Conservation (phyloP, 1,140 invertebrate genomes). For the Heliconius congener region DNA sequence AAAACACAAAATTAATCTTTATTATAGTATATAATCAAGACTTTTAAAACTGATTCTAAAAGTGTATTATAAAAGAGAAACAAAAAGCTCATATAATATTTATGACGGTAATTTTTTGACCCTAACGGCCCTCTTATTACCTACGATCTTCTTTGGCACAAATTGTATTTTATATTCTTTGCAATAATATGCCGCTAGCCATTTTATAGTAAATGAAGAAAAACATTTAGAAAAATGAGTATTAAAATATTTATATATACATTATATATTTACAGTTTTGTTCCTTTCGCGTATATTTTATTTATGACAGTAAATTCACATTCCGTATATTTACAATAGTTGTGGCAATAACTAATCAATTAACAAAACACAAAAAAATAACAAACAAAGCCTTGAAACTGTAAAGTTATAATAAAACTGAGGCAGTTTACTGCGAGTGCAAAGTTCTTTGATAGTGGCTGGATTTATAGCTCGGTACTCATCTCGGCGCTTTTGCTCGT, state of each 20-base stretch:
- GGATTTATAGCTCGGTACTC: slow-evolving; percentile 72
- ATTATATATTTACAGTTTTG: slow-evolving; percentile 10
- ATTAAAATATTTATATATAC: slow-evolving; percentile 11
- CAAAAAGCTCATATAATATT: slow-evolving; percentile 35
- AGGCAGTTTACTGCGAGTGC: slow-evolving; percentile 25
- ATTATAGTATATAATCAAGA: not conserved
- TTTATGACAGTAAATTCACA: not conserved
- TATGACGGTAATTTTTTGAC: slow-evolving; percentile 34
- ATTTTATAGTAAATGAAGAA: slow-evolving; percentile 12
- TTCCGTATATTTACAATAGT: not conserved
- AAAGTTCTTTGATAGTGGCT: slow-evolving; percentile 23
- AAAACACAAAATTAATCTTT: not conserved
- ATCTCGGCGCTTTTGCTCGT: slow-evolving; percentile 63
- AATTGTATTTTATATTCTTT: slow-evolving; percentile 24
- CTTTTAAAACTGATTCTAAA: slow-evolving; percentile 17
- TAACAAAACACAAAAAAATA: slow-evolving; percentile 14
- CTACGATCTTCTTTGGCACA: slow-evolving; percentile 50
- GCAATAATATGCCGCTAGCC: slow-evolving; percentile 3
- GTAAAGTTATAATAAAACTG: slow-evolving; percentile 23
- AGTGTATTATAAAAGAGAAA: slow-evolving; percentile 33
- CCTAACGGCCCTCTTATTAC: slow-evolving; percentile 29
- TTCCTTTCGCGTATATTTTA: not conserved
- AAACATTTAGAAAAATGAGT: not conserved
- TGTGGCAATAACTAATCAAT: not conserved
- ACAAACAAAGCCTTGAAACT: not conserved